Percentiles rank a stretch among this genome's conserved stretches.
Evolutionary conservation across 2,797 vertebrate species (phyloP).

Genomic region (Hoplostethus atlanticus): DNA sequence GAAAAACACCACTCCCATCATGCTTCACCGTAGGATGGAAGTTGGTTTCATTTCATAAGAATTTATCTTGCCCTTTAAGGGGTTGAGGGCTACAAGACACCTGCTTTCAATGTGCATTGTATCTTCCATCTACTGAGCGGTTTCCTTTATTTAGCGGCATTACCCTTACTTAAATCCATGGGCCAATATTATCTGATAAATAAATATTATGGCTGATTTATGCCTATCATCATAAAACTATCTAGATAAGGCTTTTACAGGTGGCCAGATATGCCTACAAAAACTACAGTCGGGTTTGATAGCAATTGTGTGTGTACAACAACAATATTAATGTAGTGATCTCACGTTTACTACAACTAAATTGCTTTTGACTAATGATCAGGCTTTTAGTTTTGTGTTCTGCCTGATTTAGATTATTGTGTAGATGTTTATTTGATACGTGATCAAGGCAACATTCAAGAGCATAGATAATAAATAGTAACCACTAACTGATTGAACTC

Average conservation of each 20-base stretch:
- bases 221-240: neutral
- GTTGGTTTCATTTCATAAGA: constrained; percentile 9
- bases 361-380: constrained; percentile 13
- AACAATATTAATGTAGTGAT: constrained; percentile 33
- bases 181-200: neutral
- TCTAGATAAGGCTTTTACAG: constrained; percentile 31
- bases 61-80: neutral
- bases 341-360: constrained; percentile 17
- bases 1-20: constrained; percentile 60
- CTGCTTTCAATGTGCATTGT: neutral
- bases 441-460: constrained; percentile 4
- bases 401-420: neutral
- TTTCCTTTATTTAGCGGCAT: constrained; percentile 5
- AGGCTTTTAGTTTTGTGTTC: neutral
- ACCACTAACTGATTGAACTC: neutral
- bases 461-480: neutral
- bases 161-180: neutral
- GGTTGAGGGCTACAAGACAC: neutral
- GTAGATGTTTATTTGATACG: constrained; percentile 1
- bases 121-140: neutral
- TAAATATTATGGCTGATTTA: constrained; percentile 17
- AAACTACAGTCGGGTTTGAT: constrained; percentile 6
- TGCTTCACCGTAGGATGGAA: constrained; percentile 25
- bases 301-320: constrained; percentile 1
- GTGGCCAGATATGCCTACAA: constrained; percentile 5